These are phyloP conservation scores for Odontamblyopus rebecca DNA, from an alignment of 2,797 vertebrate genomes.

Conservation along the genomic window DNA sequence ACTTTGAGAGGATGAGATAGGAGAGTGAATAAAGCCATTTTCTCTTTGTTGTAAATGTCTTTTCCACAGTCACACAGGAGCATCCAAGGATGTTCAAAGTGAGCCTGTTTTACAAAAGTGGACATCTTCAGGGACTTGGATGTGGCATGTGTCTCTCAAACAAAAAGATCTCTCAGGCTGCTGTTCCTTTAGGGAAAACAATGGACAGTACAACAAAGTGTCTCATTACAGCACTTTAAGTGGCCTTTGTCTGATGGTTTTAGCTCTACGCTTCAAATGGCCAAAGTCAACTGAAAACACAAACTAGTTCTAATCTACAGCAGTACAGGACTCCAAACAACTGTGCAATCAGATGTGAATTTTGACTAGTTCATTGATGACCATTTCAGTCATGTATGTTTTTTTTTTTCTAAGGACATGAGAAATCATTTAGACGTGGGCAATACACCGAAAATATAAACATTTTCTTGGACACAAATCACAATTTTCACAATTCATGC, in stretches of 20 bases:
- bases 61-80: conserved; percentile 42
- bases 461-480: too few species aligned
- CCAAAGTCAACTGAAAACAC: conserved; percentile 6
- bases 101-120: conserved; percentile 68
- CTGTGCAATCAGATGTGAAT: neutral
- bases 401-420: neutral
- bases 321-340: neutral
- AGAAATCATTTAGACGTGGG: too few species aligned
- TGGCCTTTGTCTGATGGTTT: conserved; percentile 21
- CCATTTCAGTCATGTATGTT: neutral
- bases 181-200: conserved; percentile 45
- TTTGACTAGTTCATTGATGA: neutral
- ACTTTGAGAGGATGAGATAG: conserved; percentile 68
- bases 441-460: too few species aligned
- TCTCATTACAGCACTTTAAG: conserved; percentile 27
- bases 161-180: conserved; percentile 42
- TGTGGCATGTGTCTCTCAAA: conserved; percentile 66
- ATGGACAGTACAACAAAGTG: conserved; percentile 34
- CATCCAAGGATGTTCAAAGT: conserved; percentile 46
- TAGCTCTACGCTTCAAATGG: neutral
- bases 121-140: conserved; percentile 64
- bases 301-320: neutral
- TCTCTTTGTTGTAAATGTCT: conserved; percentile 70
- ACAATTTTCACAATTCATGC: too few species aligned
- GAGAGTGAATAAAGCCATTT: conserved; percentile 62